Conservation (phyloP, 2,888 invertebrate genomes). For the Polia nebulosa region DNA sequence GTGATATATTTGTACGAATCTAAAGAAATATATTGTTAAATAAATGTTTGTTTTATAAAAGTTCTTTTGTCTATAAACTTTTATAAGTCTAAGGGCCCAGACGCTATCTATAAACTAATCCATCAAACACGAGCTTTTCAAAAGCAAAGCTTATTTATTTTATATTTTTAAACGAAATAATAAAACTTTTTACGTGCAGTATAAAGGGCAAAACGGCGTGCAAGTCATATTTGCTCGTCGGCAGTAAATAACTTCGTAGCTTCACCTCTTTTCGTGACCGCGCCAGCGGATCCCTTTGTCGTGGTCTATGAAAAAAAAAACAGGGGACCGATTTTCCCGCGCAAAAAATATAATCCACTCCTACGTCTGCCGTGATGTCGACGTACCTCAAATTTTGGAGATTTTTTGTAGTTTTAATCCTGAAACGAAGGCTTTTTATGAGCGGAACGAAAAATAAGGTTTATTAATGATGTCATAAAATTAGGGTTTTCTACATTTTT, state of each 20-base stretch:
- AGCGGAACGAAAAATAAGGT: neutral
- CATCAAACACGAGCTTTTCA: neutral
- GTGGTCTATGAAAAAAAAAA: conserved; percentile 22
- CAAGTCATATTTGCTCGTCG: conserved; percentile 29
- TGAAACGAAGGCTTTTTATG: conserved; percentile 7
- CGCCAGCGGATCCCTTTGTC: conserved; percentile 30
- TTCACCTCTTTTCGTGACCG: conserved; percentile 8
- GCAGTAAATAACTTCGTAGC: conserved; percentile 23
- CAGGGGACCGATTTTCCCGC: neutral
- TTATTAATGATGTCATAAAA: neutral
- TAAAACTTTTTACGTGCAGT: neutral
- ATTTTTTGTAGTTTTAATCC: conserved; percentile 19
- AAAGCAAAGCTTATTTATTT: conserved; percentile 7
- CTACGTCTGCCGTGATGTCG: conserved; percentile 7
- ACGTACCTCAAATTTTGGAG: conserved; percentile 20
- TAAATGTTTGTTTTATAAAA: no score
- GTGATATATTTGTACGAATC: no score
- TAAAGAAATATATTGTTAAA: no score
- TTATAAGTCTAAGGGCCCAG: neutral
- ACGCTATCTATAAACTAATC: neutral
- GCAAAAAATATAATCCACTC: conserved; percentile 25
- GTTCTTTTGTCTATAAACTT: no score
- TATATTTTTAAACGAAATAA: conserved; percentile 1
- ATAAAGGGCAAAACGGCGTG: conserved; percentile 7
- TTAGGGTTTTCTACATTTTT: neutral